Evolutionary conservation across 2,797 vertebrate genomes (phyloP), one percentile per base, ranked within the genome.

Genomic region (Myripristis murdjan): DNA sequence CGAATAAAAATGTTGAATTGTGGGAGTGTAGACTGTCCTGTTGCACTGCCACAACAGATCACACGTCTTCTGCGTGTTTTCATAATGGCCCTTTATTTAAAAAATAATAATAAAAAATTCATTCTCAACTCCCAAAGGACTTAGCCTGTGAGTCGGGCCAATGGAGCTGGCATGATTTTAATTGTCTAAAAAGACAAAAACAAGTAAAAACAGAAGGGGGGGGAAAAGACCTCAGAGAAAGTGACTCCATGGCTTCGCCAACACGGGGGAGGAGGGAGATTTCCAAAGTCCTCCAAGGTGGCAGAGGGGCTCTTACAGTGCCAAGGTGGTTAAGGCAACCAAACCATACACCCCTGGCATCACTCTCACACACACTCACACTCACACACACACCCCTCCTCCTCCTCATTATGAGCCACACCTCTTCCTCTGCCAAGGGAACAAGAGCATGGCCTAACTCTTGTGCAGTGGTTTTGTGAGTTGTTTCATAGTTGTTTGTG

Each of bases 291-390:
- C 76, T 83, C 79, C 55, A n/a, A 12, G 26, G 37, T 48, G 47
- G 47, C 49, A 75, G 62, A 67, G 48, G 47, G 75, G 86, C 75
- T 81, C 81, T 77, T 81, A 81, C 65, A 75, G 87, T 72, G 70
- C 68, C 79, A 23, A 73, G 91, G 87, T 82, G 85, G 90, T 90
- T 90, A 93, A 94, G 92, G 94, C 95, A 88, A 92, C 91, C 93
- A 90, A 59, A 75, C 71, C 59, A 72, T 64, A 37, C 77, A n/a
- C n/a, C 57, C 80, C 77, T 81, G 80, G 79, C 56, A 60, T 62
- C 56, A 16, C 1, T 24, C 44, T n/a, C n/a, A n/a, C n/a, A n/a
- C n/a, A n/a, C n/a, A n/a, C n/a, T n/a, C n/a, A n/a, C n/a, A n/a
- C n/a, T n/a, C n/a, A n/a, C n/a, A n/a, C n/a, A n/a, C n/a, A 4